Evolutionary conservation across 2,797 vertebrate species (phyloP).

Genomic region (Sebastes diploproa): DNA sequence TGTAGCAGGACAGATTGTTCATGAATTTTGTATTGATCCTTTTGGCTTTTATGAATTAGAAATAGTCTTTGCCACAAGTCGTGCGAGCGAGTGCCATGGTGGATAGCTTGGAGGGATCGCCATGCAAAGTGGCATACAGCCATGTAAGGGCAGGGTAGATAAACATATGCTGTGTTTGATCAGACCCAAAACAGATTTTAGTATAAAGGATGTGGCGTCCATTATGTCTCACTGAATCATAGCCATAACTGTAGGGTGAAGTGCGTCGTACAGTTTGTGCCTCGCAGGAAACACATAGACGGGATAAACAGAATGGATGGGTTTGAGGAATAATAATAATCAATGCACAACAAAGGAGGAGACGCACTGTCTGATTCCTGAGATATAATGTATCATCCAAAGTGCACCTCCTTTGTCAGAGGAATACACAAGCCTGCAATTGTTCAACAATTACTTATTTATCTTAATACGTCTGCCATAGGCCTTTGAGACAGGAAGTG

Average conservation of each 20-base stretch:
- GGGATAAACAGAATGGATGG: slow-evolving; percentile 34
- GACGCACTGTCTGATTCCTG: slow-evolving; percentile 61
- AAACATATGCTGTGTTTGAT: slow-evolving; percentile 82
- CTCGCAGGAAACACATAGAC: slow-evolving; percentile 36
- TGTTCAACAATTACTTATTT: slow-evolving; percentile 69
- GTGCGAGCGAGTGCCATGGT: slow-evolving; percentile 50
- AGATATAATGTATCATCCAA: slow-evolving; percentile 64
- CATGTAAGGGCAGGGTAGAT: slow-evolving; percentile 77
- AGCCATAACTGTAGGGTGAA: slow-evolving; percentile 14
- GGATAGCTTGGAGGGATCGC: slow-evolving; percentile 77
- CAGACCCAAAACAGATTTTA: slow-evolving; percentile 64
- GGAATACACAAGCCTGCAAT: slow-evolving; percentile 60
- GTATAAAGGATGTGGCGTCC: slow-evolving; percentile 63
- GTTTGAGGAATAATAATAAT: slow-evolving; percentile 49
- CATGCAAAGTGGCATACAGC: slow-evolving; percentile 72
- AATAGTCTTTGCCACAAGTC: slow-evolving; percentile 79
- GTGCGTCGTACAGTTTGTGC: neutral
- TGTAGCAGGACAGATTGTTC: slow-evolving; percentile 87
- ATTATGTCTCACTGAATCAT: slow-evolving; percentile 30
- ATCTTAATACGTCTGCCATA: slow-evolving; percentile 63
- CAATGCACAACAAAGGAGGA: slow-evolving; percentile 64
- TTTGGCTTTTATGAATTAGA: slow-evolving; percentile 89
- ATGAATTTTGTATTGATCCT: slow-evolving; percentile 87
- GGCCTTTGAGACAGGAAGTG: slow-evolving; percentile 62
- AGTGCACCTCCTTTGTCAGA: slow-evolving; percentile 70